A percentile compares a stretch with the other conserved stretches of the same genome.
Conservation (phyloP, 2,888 invertebrate genomes). For the Xiphydria camelus region DNA sequence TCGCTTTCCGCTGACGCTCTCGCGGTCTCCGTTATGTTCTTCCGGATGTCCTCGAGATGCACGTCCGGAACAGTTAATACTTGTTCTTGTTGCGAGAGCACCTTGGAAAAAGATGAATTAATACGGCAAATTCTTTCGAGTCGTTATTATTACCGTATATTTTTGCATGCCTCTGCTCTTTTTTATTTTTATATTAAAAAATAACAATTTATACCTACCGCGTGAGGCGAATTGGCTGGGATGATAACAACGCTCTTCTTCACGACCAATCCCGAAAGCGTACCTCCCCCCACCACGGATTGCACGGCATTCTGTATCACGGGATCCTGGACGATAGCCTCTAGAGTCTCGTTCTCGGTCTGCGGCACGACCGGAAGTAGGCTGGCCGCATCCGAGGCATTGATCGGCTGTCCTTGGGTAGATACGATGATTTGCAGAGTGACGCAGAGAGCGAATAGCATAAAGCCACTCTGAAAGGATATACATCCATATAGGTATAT, state of each 20-base stretch:
- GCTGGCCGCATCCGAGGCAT: conserved; percentile 21
- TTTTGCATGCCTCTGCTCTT: no score
- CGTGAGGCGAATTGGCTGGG: conserved; percentile 27
- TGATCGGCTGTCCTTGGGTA: conserved; percentile 18
- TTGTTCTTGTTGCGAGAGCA: conserved; percentile 34
- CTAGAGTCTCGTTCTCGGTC: conserved; percentile 32
- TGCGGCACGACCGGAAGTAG: conserved; percentile 29
- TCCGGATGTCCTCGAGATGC: conserved; percentile 32
- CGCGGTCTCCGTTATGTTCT: conserved; percentile 28
- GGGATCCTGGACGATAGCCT: conserved; percentile 35
- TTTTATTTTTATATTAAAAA: no score
- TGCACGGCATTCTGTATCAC: conserved; percentile 34
- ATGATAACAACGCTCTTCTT: conserved; percentile 30
- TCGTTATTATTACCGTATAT: no score
- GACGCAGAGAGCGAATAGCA: conserved; percentile 1
- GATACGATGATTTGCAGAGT: background rate
- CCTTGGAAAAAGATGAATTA: no score
- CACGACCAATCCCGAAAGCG: conserved; percentile 36
- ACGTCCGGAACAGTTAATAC: conserved; percentile 31
- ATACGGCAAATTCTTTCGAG: no score
- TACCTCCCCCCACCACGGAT: conserved; percentile 28
- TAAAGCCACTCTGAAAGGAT: background rate
- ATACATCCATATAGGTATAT: no score
- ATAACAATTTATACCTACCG: conserved; percentile 19
- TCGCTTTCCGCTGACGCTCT: conserved; percentile 8